Base-by-base conservation (phyloP, 2,113 vertebrate species). In the Aepyceros melampus region DNA sequence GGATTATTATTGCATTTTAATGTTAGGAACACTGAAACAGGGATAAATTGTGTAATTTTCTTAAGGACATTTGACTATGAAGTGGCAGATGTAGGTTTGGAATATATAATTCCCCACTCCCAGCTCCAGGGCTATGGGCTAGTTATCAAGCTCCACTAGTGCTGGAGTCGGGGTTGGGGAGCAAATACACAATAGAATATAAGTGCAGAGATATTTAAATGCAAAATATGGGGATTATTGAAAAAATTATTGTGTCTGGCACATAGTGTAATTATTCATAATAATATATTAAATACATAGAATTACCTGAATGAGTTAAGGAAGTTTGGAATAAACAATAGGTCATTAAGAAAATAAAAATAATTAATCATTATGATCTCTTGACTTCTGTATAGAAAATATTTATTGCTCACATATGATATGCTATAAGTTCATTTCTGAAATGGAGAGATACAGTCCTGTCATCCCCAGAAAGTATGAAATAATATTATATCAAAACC, bases 261-360 rank as follows among this genome's bases (percentile, higher is more conserved):
- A 55, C 4, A 33, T 2, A 51, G 10, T 36, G 3, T 58, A n/a
- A 58, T 81, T 23, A 47, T 81, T 87, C 53, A 58, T 58, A 81
- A 64, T 76, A 53, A 56, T n/a, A 85, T 86, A 67, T n/a, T 82
- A 29, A 92, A 55, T 74, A 7, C 6, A 64, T 29, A 11, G 76
- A 91, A 90, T 95, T 91, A 89, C 15, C 5, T 56, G 84, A 67
- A 21, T 15, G 15, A 91, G 40, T 55, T 81, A 56, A 31, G 11
- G 1, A 79, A 27, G 1, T 89, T 81, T 74, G 27, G 55, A 23
- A 51, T 56, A 27, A 64, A 74, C 2, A 36, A 27, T 62, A 83
- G 19, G 13, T 96, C 15, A 62, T 11, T 31, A 56, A 83, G 29
- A 67, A 92, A 96, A 87, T 47, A 55, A 93, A 93, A 60, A 47